Conservation (phyloP, 1,140 invertebrate species). For the Macrobrachium nipponense region DNA sequence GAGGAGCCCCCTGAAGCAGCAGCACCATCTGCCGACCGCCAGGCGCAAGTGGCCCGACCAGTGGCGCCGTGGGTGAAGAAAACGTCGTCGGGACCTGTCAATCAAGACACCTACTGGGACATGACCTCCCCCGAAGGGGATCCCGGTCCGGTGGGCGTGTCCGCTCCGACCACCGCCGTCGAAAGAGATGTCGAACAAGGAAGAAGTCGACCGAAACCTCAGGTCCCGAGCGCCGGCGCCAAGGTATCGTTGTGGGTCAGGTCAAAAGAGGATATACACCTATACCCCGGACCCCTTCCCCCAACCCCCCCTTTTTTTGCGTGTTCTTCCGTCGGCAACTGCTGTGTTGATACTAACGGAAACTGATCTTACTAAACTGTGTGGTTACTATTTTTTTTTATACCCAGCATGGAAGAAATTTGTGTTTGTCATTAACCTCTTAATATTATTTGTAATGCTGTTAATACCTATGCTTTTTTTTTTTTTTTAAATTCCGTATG, state of each 20-base stretch:
- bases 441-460: no score
- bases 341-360: no score
- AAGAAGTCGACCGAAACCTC: no score
- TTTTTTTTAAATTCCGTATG: no score
- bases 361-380: no score
- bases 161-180: background rate
- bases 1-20: background rate
- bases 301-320: background rate
- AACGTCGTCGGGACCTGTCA: conserved; percentile 57
- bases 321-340: background rate
- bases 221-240: no score
- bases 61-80: conserved; percentile 63
- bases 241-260: background rate
- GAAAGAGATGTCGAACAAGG: no score
- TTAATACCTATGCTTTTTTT: no score
- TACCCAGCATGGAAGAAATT: no score
- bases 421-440: no score
- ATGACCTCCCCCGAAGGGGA: conserved; percentile 49
- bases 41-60: conserved; percentile 28
- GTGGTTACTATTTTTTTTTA: no score
- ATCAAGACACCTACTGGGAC: conserved; percentile 50
- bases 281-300: background rate
- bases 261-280: background rate
- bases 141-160: background rate
- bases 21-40: conserved; percentile 8